Base-by-base conservation (phyloP, 1,140 invertebrate genomes). In the Elysia chlorotica region DNA sequence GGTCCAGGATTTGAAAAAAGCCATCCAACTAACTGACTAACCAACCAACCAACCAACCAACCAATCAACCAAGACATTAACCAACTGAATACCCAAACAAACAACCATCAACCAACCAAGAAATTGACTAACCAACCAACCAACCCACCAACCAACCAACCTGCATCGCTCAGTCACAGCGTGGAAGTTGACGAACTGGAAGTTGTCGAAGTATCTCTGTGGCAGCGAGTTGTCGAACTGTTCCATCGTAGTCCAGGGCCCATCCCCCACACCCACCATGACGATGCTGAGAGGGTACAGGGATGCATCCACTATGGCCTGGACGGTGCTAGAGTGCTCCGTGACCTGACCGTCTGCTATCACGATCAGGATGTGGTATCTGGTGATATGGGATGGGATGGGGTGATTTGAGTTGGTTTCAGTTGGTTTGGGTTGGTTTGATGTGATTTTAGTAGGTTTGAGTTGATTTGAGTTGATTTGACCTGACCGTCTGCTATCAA, bases 401-500 rank as follows among this genome's bases (percentile, higher is more conserved):
- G n/a, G n/a, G n/a, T n/a, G n/a, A n/a, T n/a, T n/a, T n/a, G n/a
- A n/a, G n/a, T n/a, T n/a, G n/a, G n/a, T n/a, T n/a, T n/a, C n/a
- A n/a, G n/a, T n/a, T n/a, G n/a, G n/a, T n/a, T n/a, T n/a, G n/a
- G n/a, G n/a, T n/a, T n/a, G n/a, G n/a, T n/a, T n/a, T n/a, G n/a
- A n/a, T n/a, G n/a, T n/a, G n/a, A n/a, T n/a, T n/a, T n/a, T n/a
- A n/a, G n/a, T n/a, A n/a, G n/a, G n/a, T n/a, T n/a, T n/a, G n/a
- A n/a, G n/a, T n/a, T n/a, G n/a, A n/a, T n/a, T n/a, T n/a, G n/a
- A n/a, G n/a, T n/a, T n/a, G n/a, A n/a, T n/a, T n/a, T 87, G 2
- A 90, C 88, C 76, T 90, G 90, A 1, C 89, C 90, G 75, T 90
- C 89, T 23, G 89, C n/a, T n/a, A n/a, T n/a, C n/a, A n/a, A n/a